These are phyloP conservation scores for Zenarchopterus dispar DNA, from an alignment of 2,797 vertebrate genomes.

Conservation along the genomic window DNA sequence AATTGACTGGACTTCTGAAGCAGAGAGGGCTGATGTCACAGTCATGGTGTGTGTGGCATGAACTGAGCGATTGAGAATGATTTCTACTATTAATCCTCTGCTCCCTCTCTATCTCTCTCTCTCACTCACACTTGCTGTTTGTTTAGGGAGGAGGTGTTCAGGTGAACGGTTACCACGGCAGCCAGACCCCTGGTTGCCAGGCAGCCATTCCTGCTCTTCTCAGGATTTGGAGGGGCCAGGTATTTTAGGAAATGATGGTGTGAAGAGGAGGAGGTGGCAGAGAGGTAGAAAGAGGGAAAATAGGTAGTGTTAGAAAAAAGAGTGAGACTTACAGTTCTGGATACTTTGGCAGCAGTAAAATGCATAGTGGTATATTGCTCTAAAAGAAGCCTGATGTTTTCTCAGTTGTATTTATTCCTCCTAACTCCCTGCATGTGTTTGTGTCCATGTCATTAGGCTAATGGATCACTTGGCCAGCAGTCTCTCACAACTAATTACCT, in stretches of 20 bases:
- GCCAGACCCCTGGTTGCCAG: slow-evolving; percentile 69
- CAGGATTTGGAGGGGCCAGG: slow-evolving; percentile 65
- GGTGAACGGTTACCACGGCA: slow-evolving; percentile 74
- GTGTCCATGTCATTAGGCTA: slow-evolving; percentile 33
- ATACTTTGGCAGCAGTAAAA: slow-evolving; percentile 24
- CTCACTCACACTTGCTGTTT: slow-evolving; percentile 46
- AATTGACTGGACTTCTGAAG: background rate
- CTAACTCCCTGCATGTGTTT: background rate
- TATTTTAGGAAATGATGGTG: slow-evolving; percentile 76
- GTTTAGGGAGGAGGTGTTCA: slow-evolving; percentile 69
- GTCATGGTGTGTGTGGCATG: slow-evolving; percentile 1
- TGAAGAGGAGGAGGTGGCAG: slow-evolving; percentile 54
- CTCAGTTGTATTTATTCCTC: background rate
- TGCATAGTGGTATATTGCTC: slow-evolving; percentile 5
- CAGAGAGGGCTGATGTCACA: background rate
- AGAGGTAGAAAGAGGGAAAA: slow-evolving; percentile 16
- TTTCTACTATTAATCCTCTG: slow-evolving; percentile 1
- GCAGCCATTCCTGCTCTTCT: slow-evolving; percentile 77
- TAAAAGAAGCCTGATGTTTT: background rate
- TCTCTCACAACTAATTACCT: slow-evolving; percentile 50
- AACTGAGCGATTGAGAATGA: background rate
- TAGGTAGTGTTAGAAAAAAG: slow-evolving; percentile 6
- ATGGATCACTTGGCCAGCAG: slow-evolving; percentile 43
- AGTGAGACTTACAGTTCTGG: slow-evolving; percentile 34
- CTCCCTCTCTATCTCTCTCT: slow-evolving; percentile 9